These are phyloP conservation scores for Rhinoderma darwinii DNA, from an alignment of 2,113 vertebrate genomes.

Conservation along the genomic window DNA sequence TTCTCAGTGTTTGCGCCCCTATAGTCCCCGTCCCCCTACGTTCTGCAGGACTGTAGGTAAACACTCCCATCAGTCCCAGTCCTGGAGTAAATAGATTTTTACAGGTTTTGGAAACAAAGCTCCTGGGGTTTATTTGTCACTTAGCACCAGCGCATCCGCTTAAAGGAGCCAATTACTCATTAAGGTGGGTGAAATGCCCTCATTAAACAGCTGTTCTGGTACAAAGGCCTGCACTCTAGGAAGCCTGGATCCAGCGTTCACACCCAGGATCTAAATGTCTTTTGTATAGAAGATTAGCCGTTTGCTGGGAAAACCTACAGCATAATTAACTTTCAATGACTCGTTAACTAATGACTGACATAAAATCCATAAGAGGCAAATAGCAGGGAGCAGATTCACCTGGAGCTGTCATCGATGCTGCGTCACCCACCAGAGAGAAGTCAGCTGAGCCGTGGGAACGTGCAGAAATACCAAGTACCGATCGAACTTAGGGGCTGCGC, in stretches of 20 bases:
- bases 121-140: neutral
- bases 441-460: neutral
- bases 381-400: neutral
- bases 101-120: neutral
- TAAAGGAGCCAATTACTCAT: neutral
- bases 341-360: conserved; percentile 9
- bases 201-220: no score
- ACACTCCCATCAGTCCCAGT: neutral
- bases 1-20: neutral
- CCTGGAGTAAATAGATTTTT: conserved; percentile 2
- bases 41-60: no score
- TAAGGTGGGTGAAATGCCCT: neutral
- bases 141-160: neutral
- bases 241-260: neutral
- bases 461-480: neutral
- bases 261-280: conserved; percentile 11
- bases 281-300: neutral
- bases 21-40: neutral
- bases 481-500: neutral
- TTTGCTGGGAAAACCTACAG: neutral
- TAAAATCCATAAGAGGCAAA: neutral
- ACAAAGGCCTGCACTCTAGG: neutral
- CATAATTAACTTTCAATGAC: neutral
- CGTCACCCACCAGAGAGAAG: neutral
- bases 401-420: neutral